Percentiles rank a stretch among this genome's conserved stretches.
phyloP scores from a whole-genome alignment of 2,113 vertebrate genomes.

The Thinocorus orbignyianus region DNA sequence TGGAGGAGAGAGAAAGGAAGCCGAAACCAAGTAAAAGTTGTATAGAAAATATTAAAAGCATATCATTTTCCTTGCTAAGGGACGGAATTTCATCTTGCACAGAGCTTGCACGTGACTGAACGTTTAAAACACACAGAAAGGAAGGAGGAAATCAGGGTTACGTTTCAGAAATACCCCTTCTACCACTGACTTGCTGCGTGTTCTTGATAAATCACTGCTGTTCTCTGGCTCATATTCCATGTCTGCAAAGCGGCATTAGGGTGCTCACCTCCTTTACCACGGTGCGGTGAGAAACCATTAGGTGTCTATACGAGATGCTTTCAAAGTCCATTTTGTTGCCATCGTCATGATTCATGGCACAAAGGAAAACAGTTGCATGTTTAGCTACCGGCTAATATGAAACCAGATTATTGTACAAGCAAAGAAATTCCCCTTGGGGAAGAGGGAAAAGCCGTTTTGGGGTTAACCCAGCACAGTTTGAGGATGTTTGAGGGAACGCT shows the following conservation, averaged over 20 bases:
- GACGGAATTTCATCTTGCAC: background rate
- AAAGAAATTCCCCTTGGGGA: background rate
- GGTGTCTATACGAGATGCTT: background rate
- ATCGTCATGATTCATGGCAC: background rate
- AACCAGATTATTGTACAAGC: background rate
- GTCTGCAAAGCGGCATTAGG: background rate
- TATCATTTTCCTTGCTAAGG: background rate
- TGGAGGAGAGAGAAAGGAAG: background rate
- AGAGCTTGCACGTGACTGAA: background rate
- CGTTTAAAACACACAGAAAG: background rate
- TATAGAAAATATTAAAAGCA: background rate
- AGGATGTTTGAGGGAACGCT: background rate
- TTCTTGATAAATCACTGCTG: background rate
- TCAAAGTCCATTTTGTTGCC: background rate
- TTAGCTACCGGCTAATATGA: background rate
- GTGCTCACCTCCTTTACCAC: background rate
- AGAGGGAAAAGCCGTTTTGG: background rate
- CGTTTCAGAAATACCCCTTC: background rate
- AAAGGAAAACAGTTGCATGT: background rate
- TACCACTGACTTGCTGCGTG: background rate
- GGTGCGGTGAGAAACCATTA: background rate
- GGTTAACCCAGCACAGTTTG: background rate
- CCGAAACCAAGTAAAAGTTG: background rate
- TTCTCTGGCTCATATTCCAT: background rate
- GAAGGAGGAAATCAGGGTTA: background rate